Conservation (phyloP, 2,113 vertebrate species). For the Pseudorectes ferrugineus region DNA sequence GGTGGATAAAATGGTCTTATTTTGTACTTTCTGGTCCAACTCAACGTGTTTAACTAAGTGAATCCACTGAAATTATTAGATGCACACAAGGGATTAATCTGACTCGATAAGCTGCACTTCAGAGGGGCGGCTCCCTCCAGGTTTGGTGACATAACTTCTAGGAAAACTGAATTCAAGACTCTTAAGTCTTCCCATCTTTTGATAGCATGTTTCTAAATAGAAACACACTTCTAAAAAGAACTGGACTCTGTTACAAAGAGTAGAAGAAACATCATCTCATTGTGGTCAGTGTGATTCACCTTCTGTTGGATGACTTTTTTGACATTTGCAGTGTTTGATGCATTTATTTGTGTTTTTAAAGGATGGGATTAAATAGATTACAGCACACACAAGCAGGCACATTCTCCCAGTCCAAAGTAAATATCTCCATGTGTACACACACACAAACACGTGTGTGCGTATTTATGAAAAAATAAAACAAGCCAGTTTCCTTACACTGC, state of each 20-base stretch:
- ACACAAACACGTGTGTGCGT: neutral
- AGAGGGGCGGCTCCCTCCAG: neutral
- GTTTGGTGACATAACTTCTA: slow-evolving; percentile 31
- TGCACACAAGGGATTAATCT: neutral
- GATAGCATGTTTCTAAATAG: neutral
- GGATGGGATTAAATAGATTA: neutral
- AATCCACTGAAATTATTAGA: neutral
- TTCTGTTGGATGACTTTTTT: neutral
- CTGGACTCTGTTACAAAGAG: neutral
- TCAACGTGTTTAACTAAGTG: neutral
- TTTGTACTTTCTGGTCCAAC: slow-evolving; percentile 33
- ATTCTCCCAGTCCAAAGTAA: neutral
- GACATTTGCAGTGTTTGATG: neutral
- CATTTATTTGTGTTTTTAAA: neutral
- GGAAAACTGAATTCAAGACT: neutral
- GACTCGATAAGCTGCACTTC: neutral
- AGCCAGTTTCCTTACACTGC: neutral
- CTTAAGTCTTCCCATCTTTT: neutral
- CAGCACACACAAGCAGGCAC: neutral
- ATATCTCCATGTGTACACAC: neutral
- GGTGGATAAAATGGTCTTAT: slow-evolving; percentile 32
- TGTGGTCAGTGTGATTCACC: neutral
- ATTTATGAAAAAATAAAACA: neutral
- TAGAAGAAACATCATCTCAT: neutral
- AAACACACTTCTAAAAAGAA: neutral